Evolutionary conservation across 2,113 vertebrate species (phyloP).

Genomic region (Thermophis baileyi): DNA sequence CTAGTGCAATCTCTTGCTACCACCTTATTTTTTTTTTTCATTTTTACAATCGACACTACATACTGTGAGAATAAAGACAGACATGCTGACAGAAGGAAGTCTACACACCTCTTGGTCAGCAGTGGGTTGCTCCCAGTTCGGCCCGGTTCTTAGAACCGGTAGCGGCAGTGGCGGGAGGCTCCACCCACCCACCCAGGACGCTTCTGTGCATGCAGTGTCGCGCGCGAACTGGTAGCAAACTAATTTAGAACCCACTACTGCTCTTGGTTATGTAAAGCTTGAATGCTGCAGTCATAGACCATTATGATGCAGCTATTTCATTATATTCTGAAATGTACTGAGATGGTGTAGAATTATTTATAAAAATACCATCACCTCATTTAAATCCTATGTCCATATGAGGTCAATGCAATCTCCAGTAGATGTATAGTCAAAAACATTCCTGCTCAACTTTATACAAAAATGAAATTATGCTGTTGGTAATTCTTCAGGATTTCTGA

Average conservation of each 20-base stretch:
- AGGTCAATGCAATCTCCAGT: background rate
- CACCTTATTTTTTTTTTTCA: too few species aligned
- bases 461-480: background rate
- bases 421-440: background rate
- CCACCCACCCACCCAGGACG: too few species aligned
- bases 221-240: too few species aligned
- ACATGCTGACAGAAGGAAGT: accelerated
- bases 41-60: background rate
- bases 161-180: too few species aligned
- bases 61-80: background rate
- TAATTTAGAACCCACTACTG: too few species aligned
- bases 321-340: background rate
- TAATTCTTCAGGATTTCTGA: slow-evolving; percentile 1
- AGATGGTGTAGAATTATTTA: background rate
- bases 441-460: background rate
- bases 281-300: background rate
- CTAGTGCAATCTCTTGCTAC: background rate
- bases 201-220: too few species aligned
- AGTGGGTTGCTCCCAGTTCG: too few species aligned
- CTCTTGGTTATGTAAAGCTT: background rate
- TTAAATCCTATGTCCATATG: background rate
- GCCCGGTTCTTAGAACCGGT: too few species aligned
- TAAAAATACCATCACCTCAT: background rate
- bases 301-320: background rate
- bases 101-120: background rate